Conservation (phyloP, 2,113 vertebrate genomes). For the Lepisosteus osseus region DNA sequence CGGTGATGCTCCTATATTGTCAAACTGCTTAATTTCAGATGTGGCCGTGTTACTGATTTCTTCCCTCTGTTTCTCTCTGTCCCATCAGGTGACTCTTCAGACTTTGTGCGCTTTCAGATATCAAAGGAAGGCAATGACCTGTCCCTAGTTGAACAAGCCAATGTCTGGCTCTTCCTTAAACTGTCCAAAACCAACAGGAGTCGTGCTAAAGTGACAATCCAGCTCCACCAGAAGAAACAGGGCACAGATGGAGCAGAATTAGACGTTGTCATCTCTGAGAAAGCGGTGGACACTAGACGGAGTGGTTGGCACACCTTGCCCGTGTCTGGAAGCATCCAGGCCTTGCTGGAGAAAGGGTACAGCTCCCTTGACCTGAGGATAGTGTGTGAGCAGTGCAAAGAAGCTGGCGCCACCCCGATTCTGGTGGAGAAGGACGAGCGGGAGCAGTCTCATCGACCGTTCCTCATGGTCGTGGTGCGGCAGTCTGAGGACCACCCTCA, state of each 20-base stretch:
- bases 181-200: slow-evolving; percentile 87
- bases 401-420: slow-evolving; percentile 76
- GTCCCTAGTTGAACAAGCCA: slow-evolving; percentile 85
- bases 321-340: slow-evolving; percentile 77
- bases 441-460: slow-evolving; percentile 89
- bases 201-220: slow-evolving; percentile 83
- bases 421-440: slow-evolving; percentile 76
- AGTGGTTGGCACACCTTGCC: slow-evolving; percentile 95
- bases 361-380: slow-evolving; percentile 75
- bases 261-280: slow-evolving; percentile 77
- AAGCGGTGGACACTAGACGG: slow-evolving; percentile 86
- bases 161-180: slow-evolving; percentile 92
- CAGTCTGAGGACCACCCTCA: slow-evolving; percentile 74
- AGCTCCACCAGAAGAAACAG: slow-evolving; percentile 73
- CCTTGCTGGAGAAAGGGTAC: slow-evolving; percentile 68
- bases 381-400: slow-evolving; percentile 83
- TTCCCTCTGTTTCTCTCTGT: slow-evolving; percentile 44
- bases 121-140: slow-evolving; percentile 86
- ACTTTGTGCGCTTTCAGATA: slow-evolving; percentile 82
- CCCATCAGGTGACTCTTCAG: slow-evolving; percentile 69
- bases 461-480: slow-evolving; percentile 89
- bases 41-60: not conserved
- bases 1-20: too few species aligned
- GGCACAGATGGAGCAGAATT: slow-evolving; percentile 55
- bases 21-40: too few species aligned